Evolutionary conservation across 1,140 invertebrate genomes (phyloP).

Genomic region (Frieseomelitta varia): DNA sequence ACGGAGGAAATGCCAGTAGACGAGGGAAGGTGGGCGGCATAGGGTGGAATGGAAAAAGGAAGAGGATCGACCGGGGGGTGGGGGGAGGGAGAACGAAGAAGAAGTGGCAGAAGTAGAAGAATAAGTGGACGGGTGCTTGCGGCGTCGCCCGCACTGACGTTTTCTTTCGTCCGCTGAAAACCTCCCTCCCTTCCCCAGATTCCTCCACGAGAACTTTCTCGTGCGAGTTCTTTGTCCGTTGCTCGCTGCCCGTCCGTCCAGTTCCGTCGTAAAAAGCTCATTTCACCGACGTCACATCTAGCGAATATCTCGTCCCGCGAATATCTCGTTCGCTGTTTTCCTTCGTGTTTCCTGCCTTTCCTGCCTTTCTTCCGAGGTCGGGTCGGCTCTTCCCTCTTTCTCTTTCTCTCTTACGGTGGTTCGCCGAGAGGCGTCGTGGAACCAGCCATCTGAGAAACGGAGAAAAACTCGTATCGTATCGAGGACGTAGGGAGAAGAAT

Average conservation of each 20-base stretch:
- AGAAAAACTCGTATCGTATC: not conserved
- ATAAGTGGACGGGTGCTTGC: not conserved
- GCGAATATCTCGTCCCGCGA: slow-evolving; percentile 15
- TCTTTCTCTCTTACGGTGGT: not conserved
- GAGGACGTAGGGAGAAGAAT: not conserved
- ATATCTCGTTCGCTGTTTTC: slow-evolving; percentile 24
- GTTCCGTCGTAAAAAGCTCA: slow-evolving; percentile 53
- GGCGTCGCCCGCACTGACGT: slow-evolving; percentile 19
- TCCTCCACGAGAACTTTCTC: slow-evolving; percentile 14
- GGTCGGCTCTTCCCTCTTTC: too few species aligned
- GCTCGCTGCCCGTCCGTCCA: slow-evolving; percentile 14
- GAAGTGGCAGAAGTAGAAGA: not conserved
- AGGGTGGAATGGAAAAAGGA: not conserved
- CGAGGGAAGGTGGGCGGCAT: too few species aligned
- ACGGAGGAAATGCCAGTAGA: slow-evolving; percentile 20
- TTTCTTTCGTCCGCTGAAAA: slow-evolving; percentile 8
- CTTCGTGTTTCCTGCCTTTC: not conserved
- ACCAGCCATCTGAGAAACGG: not conserved
- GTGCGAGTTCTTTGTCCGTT: slow-evolving; percentile 20
- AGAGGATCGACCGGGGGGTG: too few species aligned
- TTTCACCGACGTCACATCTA: slow-evolving; percentile 51
- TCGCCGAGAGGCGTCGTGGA: too few species aligned
- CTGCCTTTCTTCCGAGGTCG: not conserved
- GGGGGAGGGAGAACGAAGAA: not conserved
- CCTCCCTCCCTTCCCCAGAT: not conserved